Conservation (phyloP, 2,113 vertebrate genomes). For the Atractosteus spatula region DNA sequence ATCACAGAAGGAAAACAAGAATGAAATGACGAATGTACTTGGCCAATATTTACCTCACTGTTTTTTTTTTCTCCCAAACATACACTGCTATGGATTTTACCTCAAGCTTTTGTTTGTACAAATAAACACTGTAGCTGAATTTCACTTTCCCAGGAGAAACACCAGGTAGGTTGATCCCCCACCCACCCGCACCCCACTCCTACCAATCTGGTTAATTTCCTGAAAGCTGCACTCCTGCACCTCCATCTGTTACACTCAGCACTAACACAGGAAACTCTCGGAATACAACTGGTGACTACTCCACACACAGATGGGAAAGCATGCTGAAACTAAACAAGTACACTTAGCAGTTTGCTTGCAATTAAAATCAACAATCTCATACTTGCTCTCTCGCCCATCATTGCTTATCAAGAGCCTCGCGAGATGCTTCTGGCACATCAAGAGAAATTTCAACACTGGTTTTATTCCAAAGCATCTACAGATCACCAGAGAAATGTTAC, state of each 20-base stretch:
- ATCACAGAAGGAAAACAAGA: no score
- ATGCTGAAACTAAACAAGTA: conserved; percentile 23
- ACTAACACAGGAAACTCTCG: conserved; percentile 33
- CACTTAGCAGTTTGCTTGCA: conserved; percentile 7
- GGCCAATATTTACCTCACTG: no score
- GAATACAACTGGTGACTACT: conserved; percentile 18
- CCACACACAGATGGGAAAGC: conserved; percentile 23
- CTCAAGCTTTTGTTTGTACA: background rate
- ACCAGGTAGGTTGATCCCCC: background rate
- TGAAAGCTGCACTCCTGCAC: conserved; percentile 18
- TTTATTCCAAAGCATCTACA: no score
- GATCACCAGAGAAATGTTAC: no score
- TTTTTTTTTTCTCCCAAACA: no score
- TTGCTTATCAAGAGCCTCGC: background rate
- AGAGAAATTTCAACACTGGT: background rate
- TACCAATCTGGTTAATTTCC: conserved; percentile 33
- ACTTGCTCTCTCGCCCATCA: conserved; percentile 6
- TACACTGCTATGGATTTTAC: background rate
- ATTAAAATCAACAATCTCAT: conserved; percentile 20
- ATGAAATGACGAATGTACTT: no score
- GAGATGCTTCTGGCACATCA: conserved; percentile 1
- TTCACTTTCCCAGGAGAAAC: conserved; percentile 12
- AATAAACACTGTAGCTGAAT: background rate
- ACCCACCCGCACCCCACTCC: background rate
- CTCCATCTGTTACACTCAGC: conserved; percentile 40